phyloP scores from a whole-genome alignment of 2,113 vertebrate species.

The Gymnocephalus cernua region DNA sequence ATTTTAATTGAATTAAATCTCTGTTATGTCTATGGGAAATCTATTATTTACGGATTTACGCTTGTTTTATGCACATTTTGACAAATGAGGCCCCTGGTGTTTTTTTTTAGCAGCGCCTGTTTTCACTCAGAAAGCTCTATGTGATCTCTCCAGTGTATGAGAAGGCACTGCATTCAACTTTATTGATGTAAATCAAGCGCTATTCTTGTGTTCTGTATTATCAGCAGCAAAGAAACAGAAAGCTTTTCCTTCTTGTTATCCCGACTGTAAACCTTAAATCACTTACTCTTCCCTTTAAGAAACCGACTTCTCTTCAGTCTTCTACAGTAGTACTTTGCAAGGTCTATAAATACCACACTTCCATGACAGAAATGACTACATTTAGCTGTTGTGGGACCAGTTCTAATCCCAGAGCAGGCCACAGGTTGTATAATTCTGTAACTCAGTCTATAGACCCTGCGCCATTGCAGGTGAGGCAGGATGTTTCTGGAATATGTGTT shows the following conservation, averaged over 20 bases:
- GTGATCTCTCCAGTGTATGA: slow-evolving; percentile 23
- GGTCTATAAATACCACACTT: not conserved
- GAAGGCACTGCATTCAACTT: not conserved
- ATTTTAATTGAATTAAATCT: not conserved
- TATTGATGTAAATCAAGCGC: not conserved
- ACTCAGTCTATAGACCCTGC: slow-evolving; percentile 15
- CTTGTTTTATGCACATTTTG: not conserved
- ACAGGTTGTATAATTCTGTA: slow-evolving; percentile 12
- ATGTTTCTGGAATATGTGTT: slow-evolving; percentile 39
- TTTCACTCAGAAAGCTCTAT: not conserved
- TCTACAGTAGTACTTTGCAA: slow-evolving; percentile 4
- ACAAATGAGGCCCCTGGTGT: slow-evolving; percentile 21
- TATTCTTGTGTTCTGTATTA: slow-evolving; percentile 3
- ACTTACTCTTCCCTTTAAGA: not conserved
- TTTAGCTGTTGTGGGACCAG: slow-evolving; percentile 12
- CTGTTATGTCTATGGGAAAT: not conserved
- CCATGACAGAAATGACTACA: not conserved
- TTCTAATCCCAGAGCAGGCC: slow-evolving; percentile 10
- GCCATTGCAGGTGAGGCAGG: slow-evolving; percentile 14
- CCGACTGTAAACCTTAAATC: slow-evolving; percentile 11
- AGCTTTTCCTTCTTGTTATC: not conserved
- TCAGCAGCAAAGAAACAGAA: slow-evolving; percentile 12
- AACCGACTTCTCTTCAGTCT: slow-evolving; percentile 15
- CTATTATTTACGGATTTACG: not conserved
- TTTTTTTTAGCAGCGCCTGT: not conserved